Evolutionary conservation across 2,113 vertebrate genomes (phyloP).

Genomic region (Azemiops feae): DNA sequence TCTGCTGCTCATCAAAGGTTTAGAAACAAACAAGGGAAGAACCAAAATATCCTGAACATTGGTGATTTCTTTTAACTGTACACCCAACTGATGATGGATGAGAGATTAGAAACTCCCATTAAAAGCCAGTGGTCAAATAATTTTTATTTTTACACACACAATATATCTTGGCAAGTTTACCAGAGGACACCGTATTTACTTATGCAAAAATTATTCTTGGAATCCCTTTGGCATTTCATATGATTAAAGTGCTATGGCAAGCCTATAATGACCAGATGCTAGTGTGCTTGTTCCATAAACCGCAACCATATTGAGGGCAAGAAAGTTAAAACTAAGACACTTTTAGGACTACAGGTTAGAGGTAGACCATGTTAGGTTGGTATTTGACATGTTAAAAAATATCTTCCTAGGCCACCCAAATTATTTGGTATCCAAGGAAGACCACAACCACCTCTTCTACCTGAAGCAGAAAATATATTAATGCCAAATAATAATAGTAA

Average conservation of each 20-base stretch:
- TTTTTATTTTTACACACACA: not conserved
- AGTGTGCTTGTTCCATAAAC: not conserved
- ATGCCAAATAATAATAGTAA: not conserved
- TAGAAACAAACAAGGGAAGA: constrained; percentile 15
- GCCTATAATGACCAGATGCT: too few relatives aligned
- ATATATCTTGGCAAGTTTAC: not conserved
- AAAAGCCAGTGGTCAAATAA: not conserved
- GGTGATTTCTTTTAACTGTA: not conserved
- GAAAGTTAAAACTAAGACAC: not conserved
- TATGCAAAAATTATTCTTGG: not conserved
- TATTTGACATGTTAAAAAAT: not conserved
- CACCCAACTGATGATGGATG: not conserved
- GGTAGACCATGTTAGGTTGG: not conserved
- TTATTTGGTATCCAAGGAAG: not conserved
- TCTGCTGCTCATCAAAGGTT: constrained; percentile 4
- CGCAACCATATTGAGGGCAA: not conserved
- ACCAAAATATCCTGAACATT: not conserved
- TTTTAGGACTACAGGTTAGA: not conserved
- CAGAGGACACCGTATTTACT: not conserved
- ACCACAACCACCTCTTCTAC: not conserved
- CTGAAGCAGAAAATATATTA: not conserved
- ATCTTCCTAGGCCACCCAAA: not conserved
- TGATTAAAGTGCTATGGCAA: not conserved
- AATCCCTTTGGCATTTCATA: not conserved
- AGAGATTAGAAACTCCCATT: constrained; percentile 11